Conservation (phyloP, 2,888 invertebrate species). For the Macrosiphum euphorbiae region DNA sequence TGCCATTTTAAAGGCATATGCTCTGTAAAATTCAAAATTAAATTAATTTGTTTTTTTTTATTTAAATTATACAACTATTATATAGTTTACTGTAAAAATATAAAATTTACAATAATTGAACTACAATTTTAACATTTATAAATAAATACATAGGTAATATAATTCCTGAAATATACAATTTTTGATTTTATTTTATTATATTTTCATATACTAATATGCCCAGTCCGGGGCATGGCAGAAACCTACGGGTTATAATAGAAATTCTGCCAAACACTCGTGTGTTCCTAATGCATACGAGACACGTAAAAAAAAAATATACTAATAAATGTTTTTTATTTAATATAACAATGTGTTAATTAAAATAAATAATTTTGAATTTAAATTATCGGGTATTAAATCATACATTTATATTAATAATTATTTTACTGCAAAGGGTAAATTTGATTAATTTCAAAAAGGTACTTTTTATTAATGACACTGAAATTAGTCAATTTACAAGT, state of each 20-base stretch:
- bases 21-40: slow-evolving; percentile 31
- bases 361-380: neutral
- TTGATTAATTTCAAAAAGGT: neutral
- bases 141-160: neutral
- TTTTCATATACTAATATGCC: no score
- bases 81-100: neutral
- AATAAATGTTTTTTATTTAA: neutral
- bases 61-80: neutral
- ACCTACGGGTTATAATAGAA: no score
- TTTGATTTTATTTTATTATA: neutral
- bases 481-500: neutral
- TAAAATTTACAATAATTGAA: neutral
- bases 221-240: no score
- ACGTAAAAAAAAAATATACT: no score
- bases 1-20: slow-evolving; percentile 39
- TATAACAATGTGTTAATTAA: neutral
- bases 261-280: no score
- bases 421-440: neutral
- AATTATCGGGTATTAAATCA: neutral
- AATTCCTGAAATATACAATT: neutral
- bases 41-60: neutral
- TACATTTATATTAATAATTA: no score
- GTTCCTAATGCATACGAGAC: no score
- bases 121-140: neutral
- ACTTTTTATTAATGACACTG: neutral